Conservation (phyloP, 1,140 invertebrate genomes). For the Reticulitermes speratus region DNA sequence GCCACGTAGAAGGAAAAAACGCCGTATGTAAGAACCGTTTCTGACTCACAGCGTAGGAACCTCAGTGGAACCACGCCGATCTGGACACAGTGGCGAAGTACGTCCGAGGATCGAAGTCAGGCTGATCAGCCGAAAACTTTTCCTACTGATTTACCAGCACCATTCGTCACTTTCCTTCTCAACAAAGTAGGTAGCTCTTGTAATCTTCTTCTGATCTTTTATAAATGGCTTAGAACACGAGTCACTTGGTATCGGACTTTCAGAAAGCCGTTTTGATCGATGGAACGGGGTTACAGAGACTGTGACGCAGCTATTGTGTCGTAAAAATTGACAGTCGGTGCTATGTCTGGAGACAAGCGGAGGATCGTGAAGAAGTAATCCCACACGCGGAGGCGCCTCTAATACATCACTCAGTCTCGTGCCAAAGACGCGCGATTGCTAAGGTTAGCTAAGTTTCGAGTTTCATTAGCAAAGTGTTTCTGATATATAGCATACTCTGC, state of each 20-base stretch:
- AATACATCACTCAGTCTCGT: background rate
- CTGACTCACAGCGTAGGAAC: no score
- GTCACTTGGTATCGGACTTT: background rate
- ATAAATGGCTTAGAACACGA: background rate
- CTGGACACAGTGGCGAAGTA: no score
- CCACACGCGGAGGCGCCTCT: background rate
- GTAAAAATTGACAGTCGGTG: background rate
- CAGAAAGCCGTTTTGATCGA: conserved; percentile 1
- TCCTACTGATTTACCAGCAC: no score
- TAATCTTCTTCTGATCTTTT: background rate
- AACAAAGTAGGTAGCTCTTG: background rate
- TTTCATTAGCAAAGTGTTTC: background rate
- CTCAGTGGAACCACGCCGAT: no score
- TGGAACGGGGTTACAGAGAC: background rate
- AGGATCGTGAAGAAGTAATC: background rate
- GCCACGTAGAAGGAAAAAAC: no score
- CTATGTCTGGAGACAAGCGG: background rate
- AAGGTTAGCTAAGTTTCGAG: background rate
- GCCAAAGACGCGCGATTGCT: background rate
- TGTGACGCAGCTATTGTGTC: background rate
- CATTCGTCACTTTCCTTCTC: background rate
- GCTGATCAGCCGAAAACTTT: no score
- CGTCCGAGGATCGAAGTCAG: no score
- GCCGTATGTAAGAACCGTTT: no score
- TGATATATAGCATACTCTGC: background rate